Evolutionary conservation across 2,113 vertebrate genomes (phyloP), one percentile per base, ranked within the genome.

Genomic region (Rana temporaria): DNA sequence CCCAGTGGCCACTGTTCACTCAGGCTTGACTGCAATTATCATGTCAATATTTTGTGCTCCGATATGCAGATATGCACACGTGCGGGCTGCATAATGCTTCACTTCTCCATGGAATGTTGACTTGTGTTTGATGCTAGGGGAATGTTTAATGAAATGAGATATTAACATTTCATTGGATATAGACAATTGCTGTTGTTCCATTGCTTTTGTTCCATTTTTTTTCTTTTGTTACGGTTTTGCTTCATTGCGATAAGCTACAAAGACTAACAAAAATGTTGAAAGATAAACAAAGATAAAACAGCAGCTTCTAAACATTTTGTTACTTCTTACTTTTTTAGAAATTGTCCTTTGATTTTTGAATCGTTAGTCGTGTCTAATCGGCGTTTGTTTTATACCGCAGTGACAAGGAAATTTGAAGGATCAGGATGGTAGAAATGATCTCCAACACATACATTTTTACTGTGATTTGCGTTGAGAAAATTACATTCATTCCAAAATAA

Each of bases 11-110:
- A 90, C 87, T 90, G 93, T 90, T 94, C 93, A 93, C 86, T 93
- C 93, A 93, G 90, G 92, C 93, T 96, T 95, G 92, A 96, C 96
- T 95, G 93, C 94, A 98, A 95, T 98, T 98, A 98, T 96, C 96
- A 98, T 96, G 96, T 97, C 96, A 96, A 96, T 96, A 96, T 96
- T 95, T 95, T 95, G 92, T 91, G 92, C 92, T 93, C 92, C 67
- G 84, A 94, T 92, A 92, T 93, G 92, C 93, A 96, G 95, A 97
- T 97, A 95, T 90, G 88, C 92, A 93, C 89, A 91, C 90, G 95
- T 92, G 90, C 90, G 91, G 89, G 91, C 91, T 91, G 92, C 91
- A 92, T 94, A 95, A 95, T 95, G 90, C 86, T 86, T 26, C 87
- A 79, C 89, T 91, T 93, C 95, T 94, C 94, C 85, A 90, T 84